phyloP scores from a whole-genome alignment of 2,888 invertebrate species.

The Zaprionus obscuricornis region DNA sequence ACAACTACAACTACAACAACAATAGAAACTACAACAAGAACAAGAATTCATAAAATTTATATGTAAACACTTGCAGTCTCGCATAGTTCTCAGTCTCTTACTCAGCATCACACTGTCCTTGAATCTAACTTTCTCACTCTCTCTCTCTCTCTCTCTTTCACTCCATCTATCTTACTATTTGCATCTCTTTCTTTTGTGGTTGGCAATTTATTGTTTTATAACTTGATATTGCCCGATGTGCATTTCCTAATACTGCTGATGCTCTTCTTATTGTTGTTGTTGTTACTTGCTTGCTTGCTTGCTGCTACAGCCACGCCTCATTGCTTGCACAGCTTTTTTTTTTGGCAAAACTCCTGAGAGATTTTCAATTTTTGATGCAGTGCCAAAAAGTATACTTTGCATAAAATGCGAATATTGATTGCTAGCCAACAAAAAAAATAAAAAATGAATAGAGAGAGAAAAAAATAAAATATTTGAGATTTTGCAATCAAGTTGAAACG shows the following conservation, averaged over 20 bases:
- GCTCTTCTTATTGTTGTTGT: slow-evolving; percentile 9
- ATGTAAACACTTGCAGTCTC: slow-evolving; percentile 61
- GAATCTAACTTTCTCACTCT: slow-evolving; percentile 14
- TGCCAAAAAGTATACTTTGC: slow-evolving; percentile 66
- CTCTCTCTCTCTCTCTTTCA: slow-evolving; percentile 13
- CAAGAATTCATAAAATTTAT: slow-evolving; percentile 66
- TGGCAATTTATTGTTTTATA: slow-evolving; percentile 69
- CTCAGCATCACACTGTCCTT: slow-evolving; percentile 32
- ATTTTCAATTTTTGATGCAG: slow-evolving; percentile 57
- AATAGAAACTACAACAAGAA: slow-evolving; percentile 16
- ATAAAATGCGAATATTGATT: slow-evolving; percentile 64
- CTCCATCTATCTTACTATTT: slow-evolving; percentile 6
- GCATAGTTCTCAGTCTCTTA: slow-evolving; percentile 30
- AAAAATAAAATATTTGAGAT: slow-evolving; percentile 3
- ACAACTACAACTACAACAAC: neutral
- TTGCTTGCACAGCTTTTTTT: slow-evolving; percentile 42
- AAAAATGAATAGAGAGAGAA: slow-evolving; percentile 21
- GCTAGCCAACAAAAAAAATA: slow-evolving; percentile 41
- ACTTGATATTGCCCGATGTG: slow-evolving; percentile 60
- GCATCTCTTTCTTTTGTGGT: slow-evolving; percentile 21
- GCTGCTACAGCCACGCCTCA: slow-evolving; percentile 50
- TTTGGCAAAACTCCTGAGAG: slow-evolving; percentile 28
- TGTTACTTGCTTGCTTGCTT: slow-evolving; percentile 4
- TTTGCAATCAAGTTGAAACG: slow-evolving; percentile 30
- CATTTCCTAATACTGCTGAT: no score